Conservation (phyloP, 2,113 vertebrate species). For the Bufo bufo region DNA sequence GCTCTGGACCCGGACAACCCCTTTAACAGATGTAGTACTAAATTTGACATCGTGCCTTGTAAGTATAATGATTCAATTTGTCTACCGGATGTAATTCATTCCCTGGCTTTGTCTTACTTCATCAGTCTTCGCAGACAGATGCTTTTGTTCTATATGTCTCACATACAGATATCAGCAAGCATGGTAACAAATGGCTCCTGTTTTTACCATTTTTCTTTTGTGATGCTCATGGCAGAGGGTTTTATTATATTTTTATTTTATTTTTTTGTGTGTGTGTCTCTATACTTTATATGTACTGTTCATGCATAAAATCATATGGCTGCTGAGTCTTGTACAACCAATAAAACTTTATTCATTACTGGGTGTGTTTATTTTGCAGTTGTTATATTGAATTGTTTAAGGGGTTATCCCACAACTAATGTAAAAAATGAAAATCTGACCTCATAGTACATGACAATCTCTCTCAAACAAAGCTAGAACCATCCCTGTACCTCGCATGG, state of each 20-base stretch:
- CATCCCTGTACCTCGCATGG: no score
- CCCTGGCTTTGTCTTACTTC: slow-evolving; percentile 58
- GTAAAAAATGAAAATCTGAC: no score
- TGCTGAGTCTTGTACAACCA: slow-evolving; percentile 60
- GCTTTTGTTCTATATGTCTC: slow-evolving; percentile 54
- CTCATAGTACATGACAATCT: no score
- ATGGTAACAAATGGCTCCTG: slow-evolving; percentile 66
- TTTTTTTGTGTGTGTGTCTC: slow-evolving; percentile 69
- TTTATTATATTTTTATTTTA: slow-evolving; percentile 62
- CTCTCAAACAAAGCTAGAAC: no score
- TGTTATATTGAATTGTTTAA: not conserved
- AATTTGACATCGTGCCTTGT: slow-evolving; percentile 76
- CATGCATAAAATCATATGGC: slow-evolving; percentile 67
- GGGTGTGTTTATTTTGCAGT: not conserved
- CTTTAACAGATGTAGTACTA: not conserved
- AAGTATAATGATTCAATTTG: slow-evolving; percentile 60
- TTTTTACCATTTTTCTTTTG: slow-evolving; percentile 62
- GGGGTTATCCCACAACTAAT: no score
- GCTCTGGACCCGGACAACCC: no score
- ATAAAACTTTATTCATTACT: slow-evolving; percentile 59
- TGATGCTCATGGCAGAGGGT: slow-evolving; percentile 64
- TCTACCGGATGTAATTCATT: slow-evolving; percentile 56
- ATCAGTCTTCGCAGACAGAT: slow-evolving; percentile 53
- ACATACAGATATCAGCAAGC: not conserved
- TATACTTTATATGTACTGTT: slow-evolving; percentile 60